phyloP scores from a whole-genome alignment of 2,797 vertebrate genomes.

The Heteromormyrus szaboi region DNA sequence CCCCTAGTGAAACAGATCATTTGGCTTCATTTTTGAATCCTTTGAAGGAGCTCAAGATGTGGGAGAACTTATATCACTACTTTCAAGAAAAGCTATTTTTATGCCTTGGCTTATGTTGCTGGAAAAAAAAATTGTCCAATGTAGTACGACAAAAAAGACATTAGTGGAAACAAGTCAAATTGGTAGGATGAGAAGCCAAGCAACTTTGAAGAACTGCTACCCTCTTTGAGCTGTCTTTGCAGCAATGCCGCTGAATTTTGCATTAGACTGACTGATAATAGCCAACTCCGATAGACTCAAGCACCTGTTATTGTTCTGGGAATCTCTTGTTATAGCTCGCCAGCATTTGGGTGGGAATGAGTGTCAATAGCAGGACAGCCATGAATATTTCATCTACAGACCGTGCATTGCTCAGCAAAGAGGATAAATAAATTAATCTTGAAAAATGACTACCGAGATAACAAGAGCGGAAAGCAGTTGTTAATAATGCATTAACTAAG shows the following conservation, averaged over 20 bases:
- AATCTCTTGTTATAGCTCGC: slow-evolving; percentile 17
- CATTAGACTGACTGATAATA: slow-evolving; percentile 31
- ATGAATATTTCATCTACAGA: slow-evolving; percentile 37
- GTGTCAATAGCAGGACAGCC: slow-evolving; percentile 29
- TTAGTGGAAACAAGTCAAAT: slow-evolving; percentile 20
- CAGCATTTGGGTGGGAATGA: slow-evolving; percentile 14
- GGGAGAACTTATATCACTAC: slow-evolving; percentile 18
- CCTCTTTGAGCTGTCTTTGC: slow-evolving; percentile 24
- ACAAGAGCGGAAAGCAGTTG: slow-evolving; percentile 25
- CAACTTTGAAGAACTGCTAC: slow-evolving; percentile 19
- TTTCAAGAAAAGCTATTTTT: slow-evolving; percentile 29
- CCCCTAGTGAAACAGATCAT: slow-evolving; percentile 63
- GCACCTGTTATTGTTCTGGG: slow-evolving; percentile 27
- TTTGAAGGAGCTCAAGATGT: background rate
- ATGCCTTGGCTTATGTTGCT: slow-evolving; percentile 9
- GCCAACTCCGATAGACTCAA: slow-evolving; percentile 20
- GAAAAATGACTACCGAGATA: slow-evolving; percentile 38
- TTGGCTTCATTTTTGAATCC: background rate
- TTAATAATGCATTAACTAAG: slow-evolving; percentile 40
- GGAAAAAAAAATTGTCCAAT: slow-evolving; percentile 2
- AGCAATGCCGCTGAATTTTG: slow-evolving; percentile 33
- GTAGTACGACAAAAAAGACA: slow-evolving; percentile 1
- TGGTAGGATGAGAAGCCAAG: background rate
- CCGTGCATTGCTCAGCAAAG: slow-evolving; percentile 29
- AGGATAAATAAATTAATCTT: slow-evolving; percentile 37